These are phyloP conservation scores for Chionodraco myersi DNA, from an alignment of 2,113 vertebrate genomes.

Conservation along the genomic window DNA sequence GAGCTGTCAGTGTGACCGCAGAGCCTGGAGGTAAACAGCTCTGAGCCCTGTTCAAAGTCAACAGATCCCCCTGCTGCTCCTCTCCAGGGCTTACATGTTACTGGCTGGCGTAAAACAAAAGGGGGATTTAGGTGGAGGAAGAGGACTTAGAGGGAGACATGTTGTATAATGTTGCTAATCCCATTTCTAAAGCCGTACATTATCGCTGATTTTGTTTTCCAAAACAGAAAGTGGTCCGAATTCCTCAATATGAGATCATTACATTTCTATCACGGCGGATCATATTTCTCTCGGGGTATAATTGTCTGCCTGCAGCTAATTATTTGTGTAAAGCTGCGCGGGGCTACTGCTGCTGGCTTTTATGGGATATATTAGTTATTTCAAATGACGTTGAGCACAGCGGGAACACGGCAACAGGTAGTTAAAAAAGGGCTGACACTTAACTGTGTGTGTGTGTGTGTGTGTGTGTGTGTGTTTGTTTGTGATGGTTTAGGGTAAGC, in stretches of 20 bases:
- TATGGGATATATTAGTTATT: constrained; percentile 75
- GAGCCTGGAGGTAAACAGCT: constrained; percentile 53
- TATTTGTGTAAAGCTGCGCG: constrained; percentile 74
- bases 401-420: constrained; percentile 57
- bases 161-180: constrained; percentile 45
- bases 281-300: constrained; percentile 71
- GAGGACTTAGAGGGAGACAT: constrained; percentile 4
- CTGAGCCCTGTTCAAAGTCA: background rate
- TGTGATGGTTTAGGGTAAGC: constrained; percentile 36
- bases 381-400: constrained; percentile 72
- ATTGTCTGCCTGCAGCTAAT: constrained; percentile 76
- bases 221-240: constrained; percentile 1
- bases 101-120: constrained; percentile 15
- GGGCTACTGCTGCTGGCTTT: constrained; percentile 69
- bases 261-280: constrained; percentile 61
- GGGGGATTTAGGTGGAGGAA: background rate
- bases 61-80: too few relatives aligned
- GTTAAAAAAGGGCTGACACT: constrained; percentile 65
- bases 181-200: constrained; percentile 32
- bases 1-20: constrained; percentile 76
- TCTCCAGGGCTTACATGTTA: constrained; percentile 20
- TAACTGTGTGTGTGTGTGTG: constrained; percentile 1
- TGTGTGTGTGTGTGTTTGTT: constrained; percentile 9
- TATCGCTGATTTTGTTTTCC: constrained; percentile 38
- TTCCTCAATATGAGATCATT: constrained; percentile 69